These are phyloP conservation scores for Drosophila repleta DNA, from an alignment of 1,140 invertebrate genomes.

Conservation along the genomic window DNA sequence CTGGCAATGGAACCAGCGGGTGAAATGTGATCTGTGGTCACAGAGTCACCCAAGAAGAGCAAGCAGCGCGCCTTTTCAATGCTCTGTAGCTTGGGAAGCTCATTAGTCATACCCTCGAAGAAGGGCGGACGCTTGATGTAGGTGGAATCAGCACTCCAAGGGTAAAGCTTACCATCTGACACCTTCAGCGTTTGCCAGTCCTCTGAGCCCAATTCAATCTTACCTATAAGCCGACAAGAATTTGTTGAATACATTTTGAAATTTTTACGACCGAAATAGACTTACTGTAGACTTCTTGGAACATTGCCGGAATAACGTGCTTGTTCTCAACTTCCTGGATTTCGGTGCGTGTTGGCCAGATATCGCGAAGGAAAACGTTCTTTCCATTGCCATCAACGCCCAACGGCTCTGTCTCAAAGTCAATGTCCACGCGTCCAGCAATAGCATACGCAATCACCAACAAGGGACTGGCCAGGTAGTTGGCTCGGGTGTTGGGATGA, in stretches of 20 bases:
- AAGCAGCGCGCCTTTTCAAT: constrained; percentile 90
- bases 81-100: constrained; percentile 85
- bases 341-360: constrained; percentile 97
- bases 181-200: constrained; percentile 94
- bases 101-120: constrained; percentile 93
- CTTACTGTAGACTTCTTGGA: constrained; percentile 91
- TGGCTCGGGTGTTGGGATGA: constrained; percentile 97
- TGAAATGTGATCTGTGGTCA: constrained; percentile 99
- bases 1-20: constrained; percentile 98
- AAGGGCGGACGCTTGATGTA: constrained; percentile 99
- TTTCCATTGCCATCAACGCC: constrained; percentile 89
- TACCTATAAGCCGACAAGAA: constrained; percentile 83
- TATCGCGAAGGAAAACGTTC: constrained; percentile 93
- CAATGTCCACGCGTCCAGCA: constrained; percentile 96
- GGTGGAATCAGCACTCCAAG: constrained; percentile 95
- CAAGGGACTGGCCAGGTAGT: constrained; percentile 97
- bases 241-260: background rate
- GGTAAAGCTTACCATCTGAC: constrained; percentile 93
- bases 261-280: background rate
- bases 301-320: constrained; percentile 98
- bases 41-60: constrained; percentile 95
- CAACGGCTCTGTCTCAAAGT: constrained; percentile 95
- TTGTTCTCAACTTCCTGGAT: constrained; percentile 95
- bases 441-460: constrained; percentile 98
- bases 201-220: constrained; percentile 93